These are phyloP conservation scores for Lithophane semibrunnea DNA, from an alignment of 2,888 invertebrate genomes.

Conservation along the genomic window DNA sequence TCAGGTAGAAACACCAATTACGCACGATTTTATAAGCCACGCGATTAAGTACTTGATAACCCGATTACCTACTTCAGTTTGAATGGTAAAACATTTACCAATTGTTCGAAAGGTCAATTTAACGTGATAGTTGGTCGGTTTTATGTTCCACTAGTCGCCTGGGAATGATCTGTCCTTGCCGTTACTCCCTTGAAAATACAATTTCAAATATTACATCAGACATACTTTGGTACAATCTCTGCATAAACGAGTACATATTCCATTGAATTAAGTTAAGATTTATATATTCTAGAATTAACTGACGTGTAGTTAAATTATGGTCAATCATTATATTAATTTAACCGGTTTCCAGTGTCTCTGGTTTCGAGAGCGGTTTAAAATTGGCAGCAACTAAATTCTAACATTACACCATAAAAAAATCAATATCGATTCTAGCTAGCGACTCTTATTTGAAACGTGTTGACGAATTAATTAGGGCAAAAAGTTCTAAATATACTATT, in stretches of 20 bases:
- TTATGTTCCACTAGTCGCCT: slow-evolving; percentile 47
- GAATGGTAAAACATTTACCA: slow-evolving; percentile 62
- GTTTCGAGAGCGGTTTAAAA: slow-evolving; percentile 6
- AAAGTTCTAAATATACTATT: slow-evolving; percentile 43
- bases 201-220: slow-evolving; percentile 49
- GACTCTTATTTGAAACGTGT: slow-evolving; percentile 8
- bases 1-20: slow-evolving; percentile 68
- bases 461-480: slow-evolving; percentile 44
- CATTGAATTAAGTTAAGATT: slow-evolving; percentile 33
- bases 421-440: slow-evolving; percentile 1
- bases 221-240: slow-evolving; percentile 25
- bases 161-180: slow-evolving; percentile 52
- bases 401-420: not conserved
- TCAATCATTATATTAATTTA: slow-evolving; percentile 22
- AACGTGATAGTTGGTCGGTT: slow-evolving; percentile 57
- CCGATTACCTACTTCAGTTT: slow-evolving; percentile 64
- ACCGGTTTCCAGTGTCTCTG: slow-evolving; percentile 17
- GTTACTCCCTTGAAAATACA: slow-evolving; percentile 46
- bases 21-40: slow-evolving; percentile 64
- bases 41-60: slow-evolving; percentile 62
- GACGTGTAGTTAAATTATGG: slow-evolving; percentile 19
- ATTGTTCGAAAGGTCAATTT: slow-evolving; percentile 64
- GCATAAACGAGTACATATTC: slow-evolving; percentile 16
- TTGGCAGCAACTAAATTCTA: not conserved
- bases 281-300: slow-evolving; percentile 26